phyloP scores from a whole-genome alignment of 1,140 invertebrate species.

The Riptortus pedestris region DNA sequence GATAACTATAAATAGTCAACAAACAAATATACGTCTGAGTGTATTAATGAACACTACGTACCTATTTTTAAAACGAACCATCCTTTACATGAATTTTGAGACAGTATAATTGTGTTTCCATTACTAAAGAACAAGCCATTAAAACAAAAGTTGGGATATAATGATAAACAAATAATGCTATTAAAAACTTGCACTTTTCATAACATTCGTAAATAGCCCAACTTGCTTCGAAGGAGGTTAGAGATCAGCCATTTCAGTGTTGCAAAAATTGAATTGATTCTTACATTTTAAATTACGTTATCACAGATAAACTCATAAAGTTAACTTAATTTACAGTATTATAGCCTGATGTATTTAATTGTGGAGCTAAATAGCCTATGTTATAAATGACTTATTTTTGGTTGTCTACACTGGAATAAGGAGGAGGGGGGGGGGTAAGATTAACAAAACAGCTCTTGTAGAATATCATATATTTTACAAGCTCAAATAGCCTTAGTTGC shows the following conservation, averaged over 20 bases:
- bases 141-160: not conserved
- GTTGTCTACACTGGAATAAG: too few relatives aligned
- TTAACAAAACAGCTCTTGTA: too few relatives aligned
- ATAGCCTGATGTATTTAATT: too few relatives aligned
- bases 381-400: too few relatives aligned
- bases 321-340: too few relatives aligned
- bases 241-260: conserved; percentile 5
- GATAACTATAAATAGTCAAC: conserved; percentile 18
- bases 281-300: too few relatives aligned
- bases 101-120: not conserved
- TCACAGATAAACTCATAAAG: too few relatives aligned
- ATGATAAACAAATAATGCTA: not conserved
- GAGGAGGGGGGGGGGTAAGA: too few relatives aligned
- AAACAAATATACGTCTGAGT: conserved; percentile 16
- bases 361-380: too few relatives aligned
- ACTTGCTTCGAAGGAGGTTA: not conserved
- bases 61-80: conserved; percentile 22
- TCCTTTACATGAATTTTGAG: not conserved
- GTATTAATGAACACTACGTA: not conserved
- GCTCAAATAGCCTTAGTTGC: too few relatives aligned
- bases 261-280: not conserved
- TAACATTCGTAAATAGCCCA: conserved; percentile 7
- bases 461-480: too few relatives aligned
- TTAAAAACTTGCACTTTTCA: not conserved
- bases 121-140: not conserved